Evolutionary conservation across 1,140 invertebrate species (phyloP), one percentile per base, ranked within the genome.

Genomic region (Andrena cerasifolii): DNA sequence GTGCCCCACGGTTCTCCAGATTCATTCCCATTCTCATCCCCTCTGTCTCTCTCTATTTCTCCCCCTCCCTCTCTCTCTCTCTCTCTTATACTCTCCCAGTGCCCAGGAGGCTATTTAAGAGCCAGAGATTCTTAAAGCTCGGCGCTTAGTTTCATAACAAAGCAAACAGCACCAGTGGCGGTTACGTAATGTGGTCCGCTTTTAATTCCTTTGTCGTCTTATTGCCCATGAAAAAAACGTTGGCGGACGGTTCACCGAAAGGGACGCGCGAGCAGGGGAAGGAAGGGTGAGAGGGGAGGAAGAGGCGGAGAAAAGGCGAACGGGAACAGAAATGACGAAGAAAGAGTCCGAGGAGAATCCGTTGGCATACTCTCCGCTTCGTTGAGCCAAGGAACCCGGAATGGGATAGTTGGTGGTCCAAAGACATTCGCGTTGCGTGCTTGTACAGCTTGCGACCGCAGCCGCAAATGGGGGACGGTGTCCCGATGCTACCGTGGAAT

Each of bases 181-280:
- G 83, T 84, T 86, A 79, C 78, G 58, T 80, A 86, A 86, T 77
- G 67, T 71, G 58, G 77, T 53, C 54, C 49, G 67, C 76, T 81
- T 87, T 85, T 84, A 86, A 86, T 85, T 87, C 79, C 78, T 73
- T 65, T 74, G 70, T 79, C 77, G 43, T 62, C 49, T 66, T 59
- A 61, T 74, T 77, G 40, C 8, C 28, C 54, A 12, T 47, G 14
- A 49, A n/a, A 56, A 65, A 67, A 67, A 51, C 36, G 14, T n/a
- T 40, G 10, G 4, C 10, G 3, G 36, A 40, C 36, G 10, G 36
- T 40, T 10, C 36, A 40, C 14, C 26, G 40, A 33, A 53, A 18
- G 56, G 24, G 16, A 16, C 45, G 6, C n/a, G 16, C 14, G 24
- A 43, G 16, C 16, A 33, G 10, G 31, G 16, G 43, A 47, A 49